Percentiles rank a stretch among this genome's conserved stretches.
These are phyloP conservation scores for Meghimatium bilineatum DNA, from an alignment of 2,888 invertebrate genomes.

Conservation along the genomic window DNA sequence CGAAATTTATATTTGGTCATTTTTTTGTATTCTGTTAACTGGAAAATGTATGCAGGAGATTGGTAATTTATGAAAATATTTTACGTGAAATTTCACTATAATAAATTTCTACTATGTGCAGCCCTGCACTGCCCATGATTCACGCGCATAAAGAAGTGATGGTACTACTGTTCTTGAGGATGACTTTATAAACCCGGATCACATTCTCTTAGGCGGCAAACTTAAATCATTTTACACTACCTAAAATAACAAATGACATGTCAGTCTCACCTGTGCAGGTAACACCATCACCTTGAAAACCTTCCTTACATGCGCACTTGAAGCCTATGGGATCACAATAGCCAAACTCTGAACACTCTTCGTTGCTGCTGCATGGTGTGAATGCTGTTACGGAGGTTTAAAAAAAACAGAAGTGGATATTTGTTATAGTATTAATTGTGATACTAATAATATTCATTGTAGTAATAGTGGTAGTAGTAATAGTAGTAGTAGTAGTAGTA, in stretches of 20 bases:
- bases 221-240: too few species aligned
- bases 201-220: too few species aligned
- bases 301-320: constrained; percentile 36
- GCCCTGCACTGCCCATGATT: too few species aligned
- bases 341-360: constrained; percentile 40
- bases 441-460: constrained; percentile 38
- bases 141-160: too few species aligned
- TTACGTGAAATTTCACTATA: too few species aligned
- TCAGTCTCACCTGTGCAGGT: constrained; percentile 36
- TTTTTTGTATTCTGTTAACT: too few species aligned
- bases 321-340: constrained; percentile 10
- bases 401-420: neutral
- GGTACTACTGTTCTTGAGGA: too few species aligned
- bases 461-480: constrained; percentile 41
- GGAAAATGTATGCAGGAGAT: too few species aligned
- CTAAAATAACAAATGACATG: neutral
- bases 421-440: constrained; percentile 15
- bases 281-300: constrained; percentile 36
- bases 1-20: too few species aligned
- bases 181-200: too few species aligned
- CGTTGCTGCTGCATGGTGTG: constrained; percentile 26
- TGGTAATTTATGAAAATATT: too few species aligned
- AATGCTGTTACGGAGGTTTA: neutral
- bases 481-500: constrained; percentile 43
- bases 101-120: too few species aligned